A percentile compares a stretch with the other conserved stretches of the same genome.
phyloP scores from a whole-genome alignment of 2,113 vertebrate genomes.

The Megalops atlanticus region DNA sequence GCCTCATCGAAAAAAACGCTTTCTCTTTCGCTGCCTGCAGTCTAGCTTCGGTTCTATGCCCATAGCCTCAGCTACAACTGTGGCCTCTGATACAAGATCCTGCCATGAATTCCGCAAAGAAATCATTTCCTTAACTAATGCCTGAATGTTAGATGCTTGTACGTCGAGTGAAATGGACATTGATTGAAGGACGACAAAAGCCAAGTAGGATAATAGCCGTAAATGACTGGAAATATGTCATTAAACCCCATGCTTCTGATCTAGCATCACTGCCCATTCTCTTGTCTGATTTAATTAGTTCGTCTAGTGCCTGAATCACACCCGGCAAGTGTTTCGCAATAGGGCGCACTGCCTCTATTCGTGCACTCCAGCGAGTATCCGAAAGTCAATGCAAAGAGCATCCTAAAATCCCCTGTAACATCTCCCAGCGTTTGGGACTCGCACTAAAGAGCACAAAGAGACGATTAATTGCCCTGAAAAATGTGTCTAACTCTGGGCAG shows the following conservation, averaged over 20 bases:
- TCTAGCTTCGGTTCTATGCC: conserved; percentile 17
- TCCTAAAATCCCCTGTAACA: conserved; percentile 7
- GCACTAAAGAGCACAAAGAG: conserved; percentile 21
- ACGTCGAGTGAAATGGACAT: conserved; percentile 21
- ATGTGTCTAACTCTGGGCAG: conserved; percentile 31
- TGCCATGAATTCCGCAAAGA: conserved; percentile 9
- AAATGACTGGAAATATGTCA: conserved; percentile 20
- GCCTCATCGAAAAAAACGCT: conserved; percentile 27
- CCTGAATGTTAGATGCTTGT: conserved; percentile 22
- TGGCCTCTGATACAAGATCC: conserved; percentile 28
- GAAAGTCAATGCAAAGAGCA: conserved; percentile 23
- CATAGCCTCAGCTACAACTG: conserved; percentile 11
- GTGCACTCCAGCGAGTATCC: conserved; percentile 16
- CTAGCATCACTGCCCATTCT: conserved; percentile 10
- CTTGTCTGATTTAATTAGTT: conserved; percentile 5
- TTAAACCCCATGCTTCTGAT: conserved; percentile 28
- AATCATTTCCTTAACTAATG: conserved; percentile 7
- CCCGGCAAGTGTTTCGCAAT: conserved; percentile 20
- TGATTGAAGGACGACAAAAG: conserved; percentile 18
- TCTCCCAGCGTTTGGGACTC: conserved; percentile 18
- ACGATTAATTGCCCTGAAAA: conserved; percentile 32
- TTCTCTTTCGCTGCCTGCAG: conserved; percentile 27
- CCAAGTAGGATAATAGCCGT: conserved; percentile 22
- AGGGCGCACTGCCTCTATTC: conserved; percentile 19
- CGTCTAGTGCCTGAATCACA: conserved; percentile 5